These are phyloP conservation scores for Chesias legatella DNA, from an alignment of 2,888 invertebrate species.

Conservation along the genomic window DNA sequence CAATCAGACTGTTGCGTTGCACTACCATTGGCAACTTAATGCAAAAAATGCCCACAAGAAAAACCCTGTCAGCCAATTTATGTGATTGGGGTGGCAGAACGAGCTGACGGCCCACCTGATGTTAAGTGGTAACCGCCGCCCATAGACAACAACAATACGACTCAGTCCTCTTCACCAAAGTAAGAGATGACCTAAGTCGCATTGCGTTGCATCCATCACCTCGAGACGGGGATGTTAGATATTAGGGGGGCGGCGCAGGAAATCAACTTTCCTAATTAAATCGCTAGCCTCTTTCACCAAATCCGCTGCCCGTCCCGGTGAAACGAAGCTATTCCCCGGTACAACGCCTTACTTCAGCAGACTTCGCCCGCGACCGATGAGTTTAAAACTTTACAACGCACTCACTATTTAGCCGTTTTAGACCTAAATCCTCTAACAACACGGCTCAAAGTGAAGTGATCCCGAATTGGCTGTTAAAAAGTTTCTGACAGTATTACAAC, in stretches of 20 bases:
- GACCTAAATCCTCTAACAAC: constrained; percentile 12
- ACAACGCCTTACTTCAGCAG: constrained; percentile 18
- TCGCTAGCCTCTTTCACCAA: constrained; percentile 17
- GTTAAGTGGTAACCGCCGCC: too few species aligned
- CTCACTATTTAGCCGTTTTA: constrained; percentile 5
- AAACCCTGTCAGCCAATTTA: too few species aligned
- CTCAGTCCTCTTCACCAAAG: too few species aligned
- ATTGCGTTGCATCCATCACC: too few species aligned
- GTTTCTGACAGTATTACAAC: constrained; percentile 1
- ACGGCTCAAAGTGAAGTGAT: constrained; percentile 6
- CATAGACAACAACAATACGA: too few species aligned
- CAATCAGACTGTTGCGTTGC: too few species aligned
- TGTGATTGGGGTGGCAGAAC: too few species aligned
- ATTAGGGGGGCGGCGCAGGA: background rate
- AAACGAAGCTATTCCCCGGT: constrained; percentile 33
- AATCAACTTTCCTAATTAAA: constrained; percentile 4
- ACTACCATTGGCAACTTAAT: too few species aligned
- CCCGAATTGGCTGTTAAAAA: background rate
- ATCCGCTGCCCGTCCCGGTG: constrained; percentile 9
- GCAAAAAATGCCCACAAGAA: background rate
- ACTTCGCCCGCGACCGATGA: constrained; percentile 4
- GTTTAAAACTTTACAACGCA: background rate
- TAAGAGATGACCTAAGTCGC: too few species aligned
- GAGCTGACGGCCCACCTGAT: too few species aligned
- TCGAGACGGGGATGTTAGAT: too few species aligned